Percentiles rank a stretch among this genome's conserved stretches.
Evolutionary conservation across 2,113 vertebrate genomes (phyloP).

Genomic region (Triplophysa dalaica): DNA sequence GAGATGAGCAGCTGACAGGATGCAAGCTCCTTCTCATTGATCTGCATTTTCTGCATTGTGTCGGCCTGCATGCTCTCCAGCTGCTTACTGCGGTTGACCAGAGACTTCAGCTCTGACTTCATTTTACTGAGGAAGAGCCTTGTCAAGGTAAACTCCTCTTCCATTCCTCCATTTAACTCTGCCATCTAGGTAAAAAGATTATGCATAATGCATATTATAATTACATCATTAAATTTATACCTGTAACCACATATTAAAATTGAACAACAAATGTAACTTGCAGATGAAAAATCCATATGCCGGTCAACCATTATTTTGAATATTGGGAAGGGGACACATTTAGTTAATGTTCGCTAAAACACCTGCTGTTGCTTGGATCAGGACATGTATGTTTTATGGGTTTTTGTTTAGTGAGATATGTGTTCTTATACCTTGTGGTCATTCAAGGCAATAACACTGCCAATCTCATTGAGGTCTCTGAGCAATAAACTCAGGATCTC

Average conservation of each 20-base stretch:
- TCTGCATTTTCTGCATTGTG: constrained; percentile 83
- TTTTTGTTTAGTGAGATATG: neutral
- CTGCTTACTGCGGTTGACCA: constrained; percentile 88
- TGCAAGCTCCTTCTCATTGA: constrained; percentile 83
- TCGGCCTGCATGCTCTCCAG: constrained; percentile 82
- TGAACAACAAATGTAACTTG: no score
- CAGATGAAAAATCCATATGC: no score
- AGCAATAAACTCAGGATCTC: constrained; percentile 84
- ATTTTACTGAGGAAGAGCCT: constrained; percentile 88
- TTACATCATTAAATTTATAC: no score
- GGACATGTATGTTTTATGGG: neutral
- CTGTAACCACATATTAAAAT: no score
- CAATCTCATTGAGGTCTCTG: constrained; percentile 86
- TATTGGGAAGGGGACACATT: no score
- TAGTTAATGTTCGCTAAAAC: neutral
- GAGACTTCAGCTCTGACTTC: constrained; percentile 87
- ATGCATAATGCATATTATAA: no score
- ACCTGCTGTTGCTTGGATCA: neutral
- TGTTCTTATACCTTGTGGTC: constrained; percentile 81
- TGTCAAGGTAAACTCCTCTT: constrained; percentile 89
- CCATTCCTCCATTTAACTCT: constrained; percentile 83
- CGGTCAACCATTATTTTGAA: no score
- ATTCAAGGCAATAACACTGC: constrained; percentile 83
- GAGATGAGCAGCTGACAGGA: constrained; percentile 87
- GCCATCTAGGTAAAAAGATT: constrained; percentile 69